Conservation (phyloP, 2,113 vertebrate genomes). For the Lampris megalopsis region DNA sequence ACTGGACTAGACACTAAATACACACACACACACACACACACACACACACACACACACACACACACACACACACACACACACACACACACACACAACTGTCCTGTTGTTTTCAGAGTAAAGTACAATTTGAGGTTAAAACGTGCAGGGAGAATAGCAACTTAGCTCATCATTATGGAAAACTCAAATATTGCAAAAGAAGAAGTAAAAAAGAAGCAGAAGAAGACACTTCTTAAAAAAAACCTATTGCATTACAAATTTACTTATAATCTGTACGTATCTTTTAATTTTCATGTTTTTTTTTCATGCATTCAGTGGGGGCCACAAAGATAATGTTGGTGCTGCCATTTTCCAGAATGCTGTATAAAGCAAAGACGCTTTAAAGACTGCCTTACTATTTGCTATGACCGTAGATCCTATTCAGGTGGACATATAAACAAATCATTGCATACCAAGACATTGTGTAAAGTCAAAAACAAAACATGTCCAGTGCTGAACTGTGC, state of each 20-base stretch:
- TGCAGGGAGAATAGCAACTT: conserved; percentile 12
- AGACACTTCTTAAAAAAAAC: too few species aligned
- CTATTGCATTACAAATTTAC: conserved; percentile 48
- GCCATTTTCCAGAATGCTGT: neutral
- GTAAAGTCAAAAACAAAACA: conserved; percentile 33
- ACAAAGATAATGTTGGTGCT: conserved; percentile 37
- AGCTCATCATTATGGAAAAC: neutral
- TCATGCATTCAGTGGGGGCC: conserved; percentile 30
- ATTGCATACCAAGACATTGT: conserved; percentile 39
- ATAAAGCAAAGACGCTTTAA: conserved; percentile 3
- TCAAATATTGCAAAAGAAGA: too few species aligned
- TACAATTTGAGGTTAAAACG: neutral
- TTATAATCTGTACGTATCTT: conserved; percentile 34
- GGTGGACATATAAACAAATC: conserved; percentile 48
- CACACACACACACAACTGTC: conserved; percentile 17
- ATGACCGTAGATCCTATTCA: conserved; percentile 46
- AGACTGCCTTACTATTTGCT: conserved; percentile 17
- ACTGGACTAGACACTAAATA: conserved; percentile 4
- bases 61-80: conserved; percentile 2
- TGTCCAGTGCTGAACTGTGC: conserved; percentile 55
- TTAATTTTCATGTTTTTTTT: conserved; percentile 48
- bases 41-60: conserved; percentile 18
- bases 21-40: conserved; percentile 25
- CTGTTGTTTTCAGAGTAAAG: conserved; percentile 47
- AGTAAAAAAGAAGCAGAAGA: too few species aligned